These are phyloP conservation scores for Acromyrmex echinatior DNA, from an alignment of 1,140 invertebrate genomes.

Conservation along the genomic window DNA sequence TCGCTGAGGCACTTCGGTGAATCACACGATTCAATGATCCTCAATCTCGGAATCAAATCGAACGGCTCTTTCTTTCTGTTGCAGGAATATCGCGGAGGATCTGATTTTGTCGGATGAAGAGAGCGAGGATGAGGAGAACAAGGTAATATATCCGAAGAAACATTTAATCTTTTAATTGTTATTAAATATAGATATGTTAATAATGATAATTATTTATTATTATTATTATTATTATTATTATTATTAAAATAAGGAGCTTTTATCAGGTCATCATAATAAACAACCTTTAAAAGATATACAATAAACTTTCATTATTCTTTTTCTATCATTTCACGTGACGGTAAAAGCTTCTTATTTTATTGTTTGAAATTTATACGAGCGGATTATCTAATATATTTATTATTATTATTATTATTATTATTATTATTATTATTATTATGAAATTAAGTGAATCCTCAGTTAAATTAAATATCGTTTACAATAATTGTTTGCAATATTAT, in stretches of 20 bases:
- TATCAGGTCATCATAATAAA: no score
- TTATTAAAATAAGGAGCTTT: no score
- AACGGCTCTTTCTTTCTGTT: conserved; percentile 58
- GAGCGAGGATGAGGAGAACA: conserved; percentile 76
- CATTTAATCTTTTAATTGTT: not conserved
- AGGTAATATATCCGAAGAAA: conserved; percentile 65
- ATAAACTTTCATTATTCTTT: no score
- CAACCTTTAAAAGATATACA: no score
- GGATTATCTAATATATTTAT: no score
- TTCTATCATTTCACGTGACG: no score
- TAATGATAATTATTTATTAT: no score
- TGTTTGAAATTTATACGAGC: no score
- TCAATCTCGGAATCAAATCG: conserved; percentile 5
- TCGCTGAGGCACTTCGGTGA: conserved; percentile 43
- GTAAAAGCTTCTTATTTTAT: no score
- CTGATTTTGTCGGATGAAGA: conserved; percentile 87
- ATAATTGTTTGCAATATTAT: not conserved
- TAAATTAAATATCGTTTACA: not conserved
- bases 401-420: no score
- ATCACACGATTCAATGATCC: conserved; percentile 33
- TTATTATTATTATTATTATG: no score
- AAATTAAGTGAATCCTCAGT: not conserved
- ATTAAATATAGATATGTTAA: not conserved
- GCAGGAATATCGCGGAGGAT: conserved; percentile 88
- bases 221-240: no score